Percentiles rank a stretch among this genome's conserved stretches.
These are phyloP conservation scores for Phaethon lepturus DNA, from an alignment of 2,113 vertebrate species.

Conservation along the genomic window DNA sequence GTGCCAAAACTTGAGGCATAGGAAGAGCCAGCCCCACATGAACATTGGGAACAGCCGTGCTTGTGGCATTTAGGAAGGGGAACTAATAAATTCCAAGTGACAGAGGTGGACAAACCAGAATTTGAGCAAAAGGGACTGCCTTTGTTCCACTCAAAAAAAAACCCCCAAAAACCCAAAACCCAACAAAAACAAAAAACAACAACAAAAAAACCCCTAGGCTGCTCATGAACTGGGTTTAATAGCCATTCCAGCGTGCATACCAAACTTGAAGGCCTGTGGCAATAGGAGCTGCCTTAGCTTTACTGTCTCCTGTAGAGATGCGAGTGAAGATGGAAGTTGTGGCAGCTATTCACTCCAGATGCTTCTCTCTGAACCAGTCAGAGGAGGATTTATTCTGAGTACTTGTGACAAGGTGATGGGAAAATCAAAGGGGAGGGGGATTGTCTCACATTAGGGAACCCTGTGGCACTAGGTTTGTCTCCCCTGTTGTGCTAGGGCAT, in stretches of 20 bases:
- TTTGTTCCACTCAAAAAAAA: neutral
- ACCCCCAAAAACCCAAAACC: neutral
- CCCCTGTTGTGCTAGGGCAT: neutral
- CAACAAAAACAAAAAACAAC: too few relatives aligned
- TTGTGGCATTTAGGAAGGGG: neutral
- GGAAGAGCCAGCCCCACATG: neutral
- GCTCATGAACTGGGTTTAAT: neutral
- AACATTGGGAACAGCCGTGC: neutral
- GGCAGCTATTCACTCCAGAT: neutral
- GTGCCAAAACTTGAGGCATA: neutral
- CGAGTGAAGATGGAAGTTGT: neutral
- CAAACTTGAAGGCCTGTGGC: conserved; percentile 27
- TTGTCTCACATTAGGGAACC: neutral
- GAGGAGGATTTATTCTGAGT: conserved; percentile 10
- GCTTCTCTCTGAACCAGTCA: neutral
- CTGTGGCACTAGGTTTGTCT: neutral
- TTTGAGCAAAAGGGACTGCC: conserved; percentile 16
- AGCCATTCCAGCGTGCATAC: conserved; percentile 36
- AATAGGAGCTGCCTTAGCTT: conserved; percentile 33
- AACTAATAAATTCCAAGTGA: neutral
- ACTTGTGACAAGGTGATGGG: neutral
- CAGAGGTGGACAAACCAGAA: neutral
- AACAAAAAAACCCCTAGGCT: neutral
- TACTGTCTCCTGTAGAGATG: neutral
- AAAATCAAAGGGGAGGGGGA: neutral